Base-by-base conservation (phyloP, 2,888 invertebrate species). In the Halictus quadricinctus region DNA sequence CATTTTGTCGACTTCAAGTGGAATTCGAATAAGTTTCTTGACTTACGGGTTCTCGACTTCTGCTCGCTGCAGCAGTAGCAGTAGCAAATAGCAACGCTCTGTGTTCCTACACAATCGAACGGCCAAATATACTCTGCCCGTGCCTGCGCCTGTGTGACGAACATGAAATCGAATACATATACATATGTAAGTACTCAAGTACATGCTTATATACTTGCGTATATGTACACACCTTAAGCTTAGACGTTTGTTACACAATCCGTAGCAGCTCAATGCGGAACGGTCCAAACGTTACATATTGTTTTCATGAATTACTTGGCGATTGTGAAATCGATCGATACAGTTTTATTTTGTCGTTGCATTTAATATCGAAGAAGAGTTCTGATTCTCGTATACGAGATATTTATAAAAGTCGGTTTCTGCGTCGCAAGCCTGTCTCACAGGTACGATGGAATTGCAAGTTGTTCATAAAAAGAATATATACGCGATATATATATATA, bases 1-100 rank as follows among this genome's bases (percentile, higher is more conserved):
- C 81, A 85, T 85, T 36, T 81, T 76, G 72, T 3, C 18, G 7
- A 0, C 1, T 70, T 10, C 0, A 7, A 54, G 13, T 21, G 5
- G 1, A 64, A 64, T 64, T 4, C n/a, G 13, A 72, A 50, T 5
- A 36, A 69, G 15, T 29, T 15, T 5, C n/a, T 5, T 6, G 50
- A 25, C n/a, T n/a, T n/a, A 10, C n/a, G 5, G n/a, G 0, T 46
- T 36, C 8, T 36, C 41, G 21, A 69, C 12, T 50, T 41, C 58
- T 54, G n/a, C 13, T 54, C 6, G 29, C 18, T 12, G 72, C 58
- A 43, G 21, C 21, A 50, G 18, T 18, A 18, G 4, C 36, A 36
- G 36, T 36, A 36, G 4, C 36, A 36, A 36, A 36, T 5, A 36
- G 50, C 18, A 50, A 50, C 15, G 6, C 48, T 48, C 48, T 10